phyloP scores from a whole-genome alignment of 2,888 invertebrate species.

The Pogonocherus hispidulus region DNA sequence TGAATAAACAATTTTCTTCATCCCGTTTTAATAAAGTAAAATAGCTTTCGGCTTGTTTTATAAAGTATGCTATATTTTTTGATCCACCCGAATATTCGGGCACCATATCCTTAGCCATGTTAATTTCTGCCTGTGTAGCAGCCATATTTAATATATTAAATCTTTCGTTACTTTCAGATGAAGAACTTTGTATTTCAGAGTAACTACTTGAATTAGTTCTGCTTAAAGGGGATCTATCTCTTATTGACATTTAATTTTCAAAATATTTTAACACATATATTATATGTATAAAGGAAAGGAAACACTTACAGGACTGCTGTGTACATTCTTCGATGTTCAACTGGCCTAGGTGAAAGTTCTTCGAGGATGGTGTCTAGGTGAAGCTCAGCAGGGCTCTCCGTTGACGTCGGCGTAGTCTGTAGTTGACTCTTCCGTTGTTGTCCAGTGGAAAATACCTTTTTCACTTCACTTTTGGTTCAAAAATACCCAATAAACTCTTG shows the following conservation, averaged over 20 bases:
- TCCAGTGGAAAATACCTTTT: background rate
- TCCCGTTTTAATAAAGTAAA: conserved; percentile 30
- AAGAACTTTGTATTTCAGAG: background rate
- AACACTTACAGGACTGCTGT: no score
- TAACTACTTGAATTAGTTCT: background rate
- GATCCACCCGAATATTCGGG: conserved; percentile 16
- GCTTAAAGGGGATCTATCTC: no score
- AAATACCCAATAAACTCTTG: conserved; percentile 9
- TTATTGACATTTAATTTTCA: no score
- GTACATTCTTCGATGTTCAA: no score
- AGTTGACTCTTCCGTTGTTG: background rate
- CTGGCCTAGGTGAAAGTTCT: background rate
- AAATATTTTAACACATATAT: no score
- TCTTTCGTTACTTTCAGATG: background rate
- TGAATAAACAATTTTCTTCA: conserved; percentile 22
- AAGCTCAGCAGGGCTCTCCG: background rate
- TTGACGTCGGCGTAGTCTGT: background rate
- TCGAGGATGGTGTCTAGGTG: background rate
- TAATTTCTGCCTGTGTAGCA: background rate
- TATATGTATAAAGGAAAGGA: no score
- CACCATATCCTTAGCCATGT: conserved; percentile 6
- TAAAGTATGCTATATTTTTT: conserved; percentile 42
- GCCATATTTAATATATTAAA: background rate
- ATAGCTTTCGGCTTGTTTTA: conserved; percentile 38
- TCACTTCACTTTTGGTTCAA: background rate